Percentiles rank a stretch among this genome's conserved stretches.
phyloP scores from a whole-genome alignment of 2,113 vertebrate genomes.

The Ranitomeya variabilis region DNA sequence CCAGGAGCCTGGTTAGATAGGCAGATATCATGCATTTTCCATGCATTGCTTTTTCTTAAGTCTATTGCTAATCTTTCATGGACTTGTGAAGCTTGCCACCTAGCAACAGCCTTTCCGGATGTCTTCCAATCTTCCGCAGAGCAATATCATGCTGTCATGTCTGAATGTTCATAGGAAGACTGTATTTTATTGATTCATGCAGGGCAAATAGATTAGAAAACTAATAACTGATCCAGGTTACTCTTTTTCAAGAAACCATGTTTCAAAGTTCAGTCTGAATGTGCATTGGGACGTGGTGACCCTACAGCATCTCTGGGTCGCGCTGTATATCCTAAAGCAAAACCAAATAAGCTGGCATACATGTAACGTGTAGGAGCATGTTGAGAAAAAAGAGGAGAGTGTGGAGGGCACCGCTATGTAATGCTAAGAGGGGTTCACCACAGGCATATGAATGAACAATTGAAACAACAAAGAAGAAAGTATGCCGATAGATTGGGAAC shows the following conservation, averaged over 20 bases:
- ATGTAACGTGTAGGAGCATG: not conserved
- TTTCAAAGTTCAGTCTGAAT: too few species aligned
- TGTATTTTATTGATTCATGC: not conserved
- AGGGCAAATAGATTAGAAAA: not conserved
- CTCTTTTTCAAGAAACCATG: not conserved
- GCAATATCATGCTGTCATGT: not conserved
- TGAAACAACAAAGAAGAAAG: too few species aligned
- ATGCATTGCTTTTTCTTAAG: constrained; percentile 3
- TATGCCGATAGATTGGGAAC: too few species aligned
- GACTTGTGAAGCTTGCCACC: constrained; percentile 3
- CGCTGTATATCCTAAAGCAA: too few species aligned
- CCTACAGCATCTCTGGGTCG: too few species aligned
- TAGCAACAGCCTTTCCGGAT: not conserved
- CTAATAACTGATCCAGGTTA: not conserved
- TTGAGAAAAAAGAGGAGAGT: too few species aligned
- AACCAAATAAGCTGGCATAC: too few species aligned
- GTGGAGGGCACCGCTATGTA: too few species aligned
- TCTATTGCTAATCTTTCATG: constrained; percentile 29
- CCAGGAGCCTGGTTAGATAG: not conserved
- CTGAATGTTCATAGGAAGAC: not conserved
- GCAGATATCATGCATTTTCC: not conserved
- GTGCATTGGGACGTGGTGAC: too few species aligned
- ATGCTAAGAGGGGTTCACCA: too few species aligned
- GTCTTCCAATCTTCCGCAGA: not conserved
- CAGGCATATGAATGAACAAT: too few species aligned